Conservation (phyloP, 2,888 invertebrate species). For the Stenodema calcarata region DNA sequence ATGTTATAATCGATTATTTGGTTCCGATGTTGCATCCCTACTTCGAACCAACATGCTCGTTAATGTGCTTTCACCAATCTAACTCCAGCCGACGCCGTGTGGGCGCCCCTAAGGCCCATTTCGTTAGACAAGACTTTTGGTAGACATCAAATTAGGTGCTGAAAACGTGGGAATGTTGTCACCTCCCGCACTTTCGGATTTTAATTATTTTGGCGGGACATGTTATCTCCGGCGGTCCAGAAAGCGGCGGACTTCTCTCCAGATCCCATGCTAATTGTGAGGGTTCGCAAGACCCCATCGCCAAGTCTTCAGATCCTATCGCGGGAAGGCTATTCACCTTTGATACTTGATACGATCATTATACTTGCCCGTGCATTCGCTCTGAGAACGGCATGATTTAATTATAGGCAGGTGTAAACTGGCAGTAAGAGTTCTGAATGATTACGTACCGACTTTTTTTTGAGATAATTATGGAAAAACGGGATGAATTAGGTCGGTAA, state of each 20-base stretch:
- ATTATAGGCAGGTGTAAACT: not conserved
- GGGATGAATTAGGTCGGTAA: too few relatives aligned
- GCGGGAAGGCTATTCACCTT: conserved; percentile 19
- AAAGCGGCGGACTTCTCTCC: not conserved
- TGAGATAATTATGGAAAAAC: not conserved
- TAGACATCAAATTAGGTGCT: conserved; percentile 10
- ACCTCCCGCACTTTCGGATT: conserved; percentile 27
- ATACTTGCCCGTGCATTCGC: not conserved
- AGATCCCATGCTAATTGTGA: conserved; percentile 30
- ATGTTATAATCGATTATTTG: too few relatives aligned
- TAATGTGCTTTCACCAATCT: not conserved
- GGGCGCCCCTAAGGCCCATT: conserved; percentile 6
- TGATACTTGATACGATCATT: conserved; percentile 17
- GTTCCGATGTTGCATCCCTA: too few relatives aligned
- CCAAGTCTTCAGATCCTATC: not conserved
- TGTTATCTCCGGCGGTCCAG: not conserved
- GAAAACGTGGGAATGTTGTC: conserved; percentile 46
- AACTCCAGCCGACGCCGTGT: not conserved
- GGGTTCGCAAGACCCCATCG: conserved; percentile 14
- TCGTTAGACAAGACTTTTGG: not conserved
- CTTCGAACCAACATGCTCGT: too few relatives aligned
- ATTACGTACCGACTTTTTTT: not conserved
- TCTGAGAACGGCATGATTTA: conserved; percentile 8
- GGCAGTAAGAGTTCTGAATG: not conserved
- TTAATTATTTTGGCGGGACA: conserved; percentile 25